Evolutionary conservation across 2,888 invertebrate species (phyloP).

Genomic region (Cyclophora albipunctata): DNA sequence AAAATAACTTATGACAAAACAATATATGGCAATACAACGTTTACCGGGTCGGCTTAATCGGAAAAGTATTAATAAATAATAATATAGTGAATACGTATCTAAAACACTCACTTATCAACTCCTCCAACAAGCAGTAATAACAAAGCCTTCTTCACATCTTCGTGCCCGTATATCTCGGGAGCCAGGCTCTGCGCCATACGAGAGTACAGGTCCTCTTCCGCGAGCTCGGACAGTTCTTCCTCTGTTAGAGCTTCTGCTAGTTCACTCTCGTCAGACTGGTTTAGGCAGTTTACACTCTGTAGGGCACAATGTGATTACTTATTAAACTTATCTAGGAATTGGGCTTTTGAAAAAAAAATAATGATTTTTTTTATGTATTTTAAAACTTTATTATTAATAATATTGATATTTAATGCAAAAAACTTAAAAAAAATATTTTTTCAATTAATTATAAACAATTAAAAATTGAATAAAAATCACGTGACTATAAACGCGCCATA

Average conservation of each 20-base stretch:
- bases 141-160: slow-evolving; percentile 98
- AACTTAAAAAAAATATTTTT: too few relatives aligned
- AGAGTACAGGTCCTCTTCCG: slow-evolving; percentile 93
- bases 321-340: too few relatives aligned
- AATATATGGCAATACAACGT: background rate
- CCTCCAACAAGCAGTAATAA: slow-evolving; percentile 93
- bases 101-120: slow-evolving; percentile 79
- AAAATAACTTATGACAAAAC: background rate
- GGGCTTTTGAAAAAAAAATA: too few relatives aligned
- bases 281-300: slow-evolving; percentile 84
- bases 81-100: too few relatives aligned
- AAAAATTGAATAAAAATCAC: too few relatives aligned
- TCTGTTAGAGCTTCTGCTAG: slow-evolving; percentile 84
- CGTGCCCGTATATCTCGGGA: slow-evolving; percentile 98
- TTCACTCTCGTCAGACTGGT: slow-evolving; percentile 90
- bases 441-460: too few relatives aligned
- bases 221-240: slow-evolving; percentile 86
- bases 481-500: too few relatives aligned
- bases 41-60: too few relatives aligned
- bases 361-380: too few relatives aligned
- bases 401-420: too few relatives aligned
- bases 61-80: too few relatives aligned
- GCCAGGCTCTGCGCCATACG: slow-evolving; percentile 94
- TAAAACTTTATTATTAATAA: too few relatives aligned
- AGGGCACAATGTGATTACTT: slow-evolving; percentile 1